Evolutionary conservation across 1,140 invertebrate genomes (phyloP).

Genomic region (Coptotermes formosanus): DNA sequence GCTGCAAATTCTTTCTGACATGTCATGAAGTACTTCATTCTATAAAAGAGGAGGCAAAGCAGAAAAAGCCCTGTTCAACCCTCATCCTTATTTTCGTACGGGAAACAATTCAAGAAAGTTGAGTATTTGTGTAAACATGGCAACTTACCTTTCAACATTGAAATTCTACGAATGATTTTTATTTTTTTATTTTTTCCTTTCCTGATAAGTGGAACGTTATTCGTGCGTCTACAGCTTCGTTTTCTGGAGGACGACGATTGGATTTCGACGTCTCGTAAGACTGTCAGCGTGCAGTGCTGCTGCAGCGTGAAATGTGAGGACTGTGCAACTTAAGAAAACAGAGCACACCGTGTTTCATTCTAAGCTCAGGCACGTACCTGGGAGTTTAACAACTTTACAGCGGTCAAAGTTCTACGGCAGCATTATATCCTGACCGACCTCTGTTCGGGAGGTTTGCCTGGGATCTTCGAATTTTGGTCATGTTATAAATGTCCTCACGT

Average conservation of each 20-base stretch:
- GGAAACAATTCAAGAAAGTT: conserved; percentile 2
- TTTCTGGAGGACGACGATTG: neutral
- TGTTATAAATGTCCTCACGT: no score
- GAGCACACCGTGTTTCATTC: neutral
- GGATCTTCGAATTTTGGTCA: no score
- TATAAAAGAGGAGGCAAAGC: neutral
- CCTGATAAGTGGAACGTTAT: neutral
- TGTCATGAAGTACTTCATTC: neutral
- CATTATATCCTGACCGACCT: no score
- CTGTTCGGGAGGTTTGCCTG: no score
- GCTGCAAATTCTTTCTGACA: neutral
- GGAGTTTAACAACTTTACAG: no score
- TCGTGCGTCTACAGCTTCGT: neutral
- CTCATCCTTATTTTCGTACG: neutral
- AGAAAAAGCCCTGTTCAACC: neutral
- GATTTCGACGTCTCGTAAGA: neutral
- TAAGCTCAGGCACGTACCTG: no score
- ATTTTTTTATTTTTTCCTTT: neutral
- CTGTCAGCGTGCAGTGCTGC: neutral
- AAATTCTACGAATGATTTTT: neutral
- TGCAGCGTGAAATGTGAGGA: neutral
- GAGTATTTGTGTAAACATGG: neutral
- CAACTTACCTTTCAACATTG: conserved; percentile 3
- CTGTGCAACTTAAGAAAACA: neutral
- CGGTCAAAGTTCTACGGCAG: no score